Evolutionary conservation across 2,797 vertebrate species (phyloP), one percentile per base, ranked within the genome.

Genomic region (Buceros bicornis): DNA sequence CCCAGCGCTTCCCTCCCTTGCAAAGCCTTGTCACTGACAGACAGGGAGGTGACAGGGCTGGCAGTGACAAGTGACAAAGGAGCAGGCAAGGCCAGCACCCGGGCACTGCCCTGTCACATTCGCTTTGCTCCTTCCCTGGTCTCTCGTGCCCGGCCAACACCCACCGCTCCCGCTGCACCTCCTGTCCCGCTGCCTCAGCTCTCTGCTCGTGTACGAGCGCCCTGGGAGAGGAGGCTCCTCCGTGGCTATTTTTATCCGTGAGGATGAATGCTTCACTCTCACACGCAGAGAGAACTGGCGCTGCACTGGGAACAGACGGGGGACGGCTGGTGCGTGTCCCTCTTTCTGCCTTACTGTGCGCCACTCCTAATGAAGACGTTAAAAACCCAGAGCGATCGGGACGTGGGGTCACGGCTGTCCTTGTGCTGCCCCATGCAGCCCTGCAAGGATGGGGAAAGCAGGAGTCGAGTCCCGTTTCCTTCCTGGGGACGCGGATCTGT

Each of bases 211-310:
- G 2, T 6, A 4, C 0, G 1, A 29, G 7, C 21, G 13, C 26
- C 62, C 42, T 2, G 35, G 61, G 76, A 54, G 20, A 53, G 50
- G 47, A 83, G 47, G 43, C 47, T 70, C n/a, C 58, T 64, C 47
- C 4, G 37, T 2, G 0, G 26, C 70, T 58, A 2, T n/a, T 51
- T 29, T 10, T 3, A 5, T 4, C 57, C 1, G 0, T 11, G n/a
- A 67, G 54, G 53, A 72, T 3, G 33, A 79, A 57, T 8, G 2
- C 33, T 70, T 66, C 17, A 11, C 53, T 56, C 53, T 64, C 25
- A 13, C 0, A 1, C 9, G 48, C 77, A 56, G 73, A 53, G 42
- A 56, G 28, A 33, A 26, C 57, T 64, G 79, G 40, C 35, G 50
- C 7, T 69, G 77, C 64, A 42, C 22, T 51, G 92, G 71, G 51